Evolutionary conservation across 2,113 vertebrate genomes (phyloP), one percentile per base, ranked within the genome.

Genomic region (Rhabdomys dilectus): DNA sequence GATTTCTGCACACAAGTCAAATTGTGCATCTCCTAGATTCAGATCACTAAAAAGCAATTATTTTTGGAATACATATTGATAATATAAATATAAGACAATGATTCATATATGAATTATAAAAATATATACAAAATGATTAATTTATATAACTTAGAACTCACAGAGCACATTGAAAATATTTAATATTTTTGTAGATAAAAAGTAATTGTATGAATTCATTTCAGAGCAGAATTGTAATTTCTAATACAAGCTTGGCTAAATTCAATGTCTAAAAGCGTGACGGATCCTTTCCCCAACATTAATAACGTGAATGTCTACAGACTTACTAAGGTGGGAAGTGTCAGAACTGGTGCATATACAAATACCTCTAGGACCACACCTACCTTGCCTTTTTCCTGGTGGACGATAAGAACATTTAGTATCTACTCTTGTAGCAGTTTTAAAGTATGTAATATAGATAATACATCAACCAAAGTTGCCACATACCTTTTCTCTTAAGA

Each of bases 401-500:
- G 26, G 84, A 36, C 66, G 80, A 19, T 85, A 58, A 87, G 22
- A n/a, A 91, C 22, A 93, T 42, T 81, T 75, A 91, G 88, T 34
- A 51, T 80, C 53, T 87, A 58, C 31, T 56, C 6, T 82, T 68
- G 31, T 29, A 42, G 36, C 31, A 73, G 36, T 53, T 36, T 68
- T 82, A 31, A 91, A 82, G 56, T 34, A 88, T 26, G 26, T 48
- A 39, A 68, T 1, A 80, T 12, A 68, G 1, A 73, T 12, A 31
- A 3, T 75, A 29, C 15, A 4, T 16, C 48, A 66, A 29, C 9
- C 53, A 85, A 1, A 48, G 11, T 15, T 82, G 48, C 48, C 64
- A 91, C 95, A n/a, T 97, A 99, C 99, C 99, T 99, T 99, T 99
- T 92, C 99, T 99, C 98, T 99, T 99, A 58, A 99, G 98, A 42